Evolutionary conservation across 2,888 invertebrate genomes (phyloP).

Genomic region (Leptothorax acervorum): DNA sequence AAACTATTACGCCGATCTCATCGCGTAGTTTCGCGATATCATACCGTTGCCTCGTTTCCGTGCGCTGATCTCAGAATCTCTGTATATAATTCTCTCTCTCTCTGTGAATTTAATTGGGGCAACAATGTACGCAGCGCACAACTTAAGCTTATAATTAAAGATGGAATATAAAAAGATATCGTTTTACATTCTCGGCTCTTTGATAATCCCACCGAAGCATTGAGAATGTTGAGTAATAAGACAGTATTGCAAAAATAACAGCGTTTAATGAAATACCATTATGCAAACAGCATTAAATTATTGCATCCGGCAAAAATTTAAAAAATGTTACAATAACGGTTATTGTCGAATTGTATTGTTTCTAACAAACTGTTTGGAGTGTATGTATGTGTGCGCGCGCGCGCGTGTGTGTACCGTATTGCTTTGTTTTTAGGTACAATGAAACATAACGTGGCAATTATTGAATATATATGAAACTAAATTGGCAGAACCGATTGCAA

Average conservation of each 20-base stretch:
- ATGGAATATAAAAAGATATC: conserved; percentile 14
- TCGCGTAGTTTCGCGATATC: too few species aligned
- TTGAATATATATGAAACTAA: conserved; percentile 16
- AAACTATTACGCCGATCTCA: conserved; percentile 12
- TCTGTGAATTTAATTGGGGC: conserved; percentile 38
- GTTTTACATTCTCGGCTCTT: neutral
- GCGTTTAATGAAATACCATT: conserved; percentile 5
- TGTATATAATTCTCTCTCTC: conserved; percentile 8
- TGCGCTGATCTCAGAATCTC: conserved; percentile 18
- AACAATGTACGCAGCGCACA: neutral
- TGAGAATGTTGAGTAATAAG: neutral
- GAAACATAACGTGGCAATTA: conserved; percentile 12
- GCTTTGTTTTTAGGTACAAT: conserved; percentile 6
- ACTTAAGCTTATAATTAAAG: neutral
- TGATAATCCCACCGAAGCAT: neutral
- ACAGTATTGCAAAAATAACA: neutral
- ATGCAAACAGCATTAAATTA: conserved; percentile 5
- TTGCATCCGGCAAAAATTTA: neutral
- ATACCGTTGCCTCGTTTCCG: neutral
- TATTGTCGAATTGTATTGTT: neutral
- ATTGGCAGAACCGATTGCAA: neutral
- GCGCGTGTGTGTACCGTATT: neutral
- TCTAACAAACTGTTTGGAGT: neutral
- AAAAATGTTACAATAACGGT: neutral
- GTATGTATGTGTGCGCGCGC: too few species aligned